A percentile compares a stretch with the other conserved stretches of the same genome.
Conservation (phyloP, 2,113 vertebrate species). For the Poeciliopsis turrubarensis region DNA sequence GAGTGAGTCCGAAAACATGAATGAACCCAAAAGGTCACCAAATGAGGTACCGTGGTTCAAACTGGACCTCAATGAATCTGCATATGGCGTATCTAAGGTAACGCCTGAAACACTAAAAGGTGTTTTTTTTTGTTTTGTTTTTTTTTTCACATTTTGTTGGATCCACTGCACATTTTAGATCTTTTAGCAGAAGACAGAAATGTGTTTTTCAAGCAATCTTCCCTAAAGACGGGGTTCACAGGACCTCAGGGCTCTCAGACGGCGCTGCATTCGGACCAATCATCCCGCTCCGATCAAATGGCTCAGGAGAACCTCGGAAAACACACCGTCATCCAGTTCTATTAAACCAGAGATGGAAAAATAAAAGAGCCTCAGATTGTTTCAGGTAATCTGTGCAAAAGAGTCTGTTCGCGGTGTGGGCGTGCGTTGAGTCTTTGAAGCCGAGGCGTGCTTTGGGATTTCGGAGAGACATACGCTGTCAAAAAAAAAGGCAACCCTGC, state of each 20-base stretch:
- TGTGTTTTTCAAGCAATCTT: too few species aligned
- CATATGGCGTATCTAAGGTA: too few species aligned
- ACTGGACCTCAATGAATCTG: too few species aligned
- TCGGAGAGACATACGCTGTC: background rate
- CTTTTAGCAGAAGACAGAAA: too few species aligned
- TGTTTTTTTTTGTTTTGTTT: too few species aligned
- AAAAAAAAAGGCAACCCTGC: background rate
- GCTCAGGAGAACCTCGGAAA: background rate
- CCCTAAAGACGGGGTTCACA: too few species aligned
- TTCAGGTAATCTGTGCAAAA: background rate
- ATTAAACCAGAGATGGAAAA: background rate
- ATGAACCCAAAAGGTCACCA: too few species aligned
- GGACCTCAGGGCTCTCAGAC: background rate
- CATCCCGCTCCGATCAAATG: background rate
- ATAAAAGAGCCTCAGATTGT: background rate
- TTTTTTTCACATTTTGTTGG: too few species aligned
- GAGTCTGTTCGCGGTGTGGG: background rate
- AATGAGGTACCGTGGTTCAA: too few species aligned
- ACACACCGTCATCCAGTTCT: background rate
- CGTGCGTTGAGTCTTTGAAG: background rate
- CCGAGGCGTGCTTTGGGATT: background rate
- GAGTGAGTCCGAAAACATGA: too few species aligned
- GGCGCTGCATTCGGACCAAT: background rate
- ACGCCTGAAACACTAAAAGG: too few species aligned
- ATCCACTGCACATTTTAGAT: too few species aligned